Conservation (phyloP, 1,140 invertebrate species). For the Aphis craccivora region DNA sequence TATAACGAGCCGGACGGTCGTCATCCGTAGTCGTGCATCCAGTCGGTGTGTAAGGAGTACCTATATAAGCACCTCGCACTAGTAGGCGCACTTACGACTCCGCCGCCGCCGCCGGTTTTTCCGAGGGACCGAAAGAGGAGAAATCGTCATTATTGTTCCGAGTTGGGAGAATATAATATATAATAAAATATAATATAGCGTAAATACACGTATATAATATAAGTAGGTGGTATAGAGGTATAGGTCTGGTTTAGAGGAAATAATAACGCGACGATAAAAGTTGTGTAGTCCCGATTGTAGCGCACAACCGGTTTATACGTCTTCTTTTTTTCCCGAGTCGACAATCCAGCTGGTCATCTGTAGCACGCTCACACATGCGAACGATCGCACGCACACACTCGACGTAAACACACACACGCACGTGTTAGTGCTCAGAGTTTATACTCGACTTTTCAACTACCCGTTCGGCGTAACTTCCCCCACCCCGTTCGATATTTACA, state of each 20-base stretch:
- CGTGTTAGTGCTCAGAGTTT: not conserved
- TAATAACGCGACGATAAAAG: constrained; percentile 52
- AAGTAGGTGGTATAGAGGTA: not conserved
- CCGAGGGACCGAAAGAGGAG: not conserved
- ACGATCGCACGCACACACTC: not conserved
- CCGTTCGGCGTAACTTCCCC: not conserved
- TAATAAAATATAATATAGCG: not conserved
- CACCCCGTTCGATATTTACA: not conserved
- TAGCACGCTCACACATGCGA: not conserved
- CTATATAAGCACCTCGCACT: not conserved
- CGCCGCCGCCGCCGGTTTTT: not conserved
- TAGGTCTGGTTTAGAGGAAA: constrained; percentile 18
- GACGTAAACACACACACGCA: not conserved
- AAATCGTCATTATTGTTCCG: constrained; percentile 29
- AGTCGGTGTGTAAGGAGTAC: not conserved
- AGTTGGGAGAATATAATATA: constrained; percentile 11
- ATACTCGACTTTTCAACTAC: constrained; percentile 19
- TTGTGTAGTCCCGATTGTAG: constrained; percentile 29
- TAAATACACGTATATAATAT: not conserved
- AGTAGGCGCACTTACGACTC: no score
- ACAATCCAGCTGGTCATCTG: constrained; percentile 41
- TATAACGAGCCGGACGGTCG: not conserved
- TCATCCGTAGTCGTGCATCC: not conserved
- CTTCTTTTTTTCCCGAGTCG: constrained; percentile 16
- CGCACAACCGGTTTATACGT: constrained; percentile 51